Evolutionary conservation across 2,113 vertebrate genomes (phyloP), one percentile per base, ranked within the genome.

Genomic region (Columbina picui): DNA sequence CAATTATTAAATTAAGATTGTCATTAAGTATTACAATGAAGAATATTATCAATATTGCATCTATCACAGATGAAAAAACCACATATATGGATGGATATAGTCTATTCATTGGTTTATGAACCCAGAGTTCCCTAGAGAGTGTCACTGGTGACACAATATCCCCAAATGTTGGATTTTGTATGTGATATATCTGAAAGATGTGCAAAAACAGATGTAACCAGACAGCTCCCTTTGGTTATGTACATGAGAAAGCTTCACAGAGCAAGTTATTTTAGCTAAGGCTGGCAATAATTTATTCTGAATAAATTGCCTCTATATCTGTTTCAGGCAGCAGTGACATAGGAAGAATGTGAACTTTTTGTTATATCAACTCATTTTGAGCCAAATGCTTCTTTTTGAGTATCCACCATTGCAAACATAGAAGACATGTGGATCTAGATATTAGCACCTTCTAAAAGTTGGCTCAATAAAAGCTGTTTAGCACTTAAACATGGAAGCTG

Each of bases 281-380:
- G 76, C 96, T 97, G 97, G 96, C 94, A 97, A 97, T 97, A 97
- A 98, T 98, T 97, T 97, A 98, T 97, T 97, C 97, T 96, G 98
- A 97, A 98, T 98, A 97, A 97, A 98, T 98, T 98, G 96, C 96
- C 87, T 97, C 80, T 94, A 76, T 93, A 96, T 98, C 97, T 94
- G 93, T 97, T 95, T 96, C 96, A 97, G 97, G 94, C 97, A 98
- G 97, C 89, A 98, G 94, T 34, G 45, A 96, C 94, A 97, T 53
- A 86, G 93, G 63, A 97, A 92, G 94, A 91, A 97, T 90, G 91
- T 95, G 91, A 97, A 94, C 91, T 92, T 97, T 94, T 93, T 88
- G 78, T 71, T 90, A 91, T 79, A 87, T 87, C 93, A 95, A 84
- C 71, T 96, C 68, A 91, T 68, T 96, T 96, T 86, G 85, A 90